Evolutionary conservation across 2,797 vertebrate species (phyloP).

Genomic region (Emydoidea blandingii): DNA sequence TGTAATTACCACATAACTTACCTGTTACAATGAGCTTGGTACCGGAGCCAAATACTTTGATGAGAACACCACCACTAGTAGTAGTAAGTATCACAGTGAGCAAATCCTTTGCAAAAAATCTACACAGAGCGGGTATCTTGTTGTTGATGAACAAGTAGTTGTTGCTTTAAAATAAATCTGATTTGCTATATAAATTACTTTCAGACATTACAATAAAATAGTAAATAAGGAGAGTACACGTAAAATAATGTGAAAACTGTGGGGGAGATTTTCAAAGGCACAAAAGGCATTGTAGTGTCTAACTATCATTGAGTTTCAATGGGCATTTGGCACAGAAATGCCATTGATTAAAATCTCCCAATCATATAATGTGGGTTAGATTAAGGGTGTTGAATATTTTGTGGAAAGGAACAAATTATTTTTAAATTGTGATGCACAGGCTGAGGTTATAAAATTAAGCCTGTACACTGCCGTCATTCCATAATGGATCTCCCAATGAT

Average conservation of each 20-base stretch:
- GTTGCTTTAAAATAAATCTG: background rate
- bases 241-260: background rate
- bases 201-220: background rate
- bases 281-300: background rate
- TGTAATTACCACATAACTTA: constrained; percentile 24
- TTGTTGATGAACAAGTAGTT: background rate
- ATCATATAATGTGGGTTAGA: background rate
- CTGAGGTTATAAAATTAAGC: background rate
- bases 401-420: background rate
- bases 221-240: background rate
- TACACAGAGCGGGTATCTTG: background rate
- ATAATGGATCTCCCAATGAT: background rate
- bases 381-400: background rate
- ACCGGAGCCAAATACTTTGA: constrained; percentile 49
- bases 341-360: background rate
- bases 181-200: background rate
- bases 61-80: rapidly evolving
- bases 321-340: background rate
- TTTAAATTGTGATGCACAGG: background rate
- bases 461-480: background rate
- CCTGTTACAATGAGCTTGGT: constrained; percentile 49
- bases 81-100: background rate
- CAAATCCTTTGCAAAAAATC: background rate
- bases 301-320: background rate
- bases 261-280: rapidly evolving